Percentiles rank a stretch among this genome's conserved stretches.
These are phyloP conservation scores for Drosophila conformis DNA, from an alignment of 2,888 invertebrate species.

Conservation along the genomic window DNA sequence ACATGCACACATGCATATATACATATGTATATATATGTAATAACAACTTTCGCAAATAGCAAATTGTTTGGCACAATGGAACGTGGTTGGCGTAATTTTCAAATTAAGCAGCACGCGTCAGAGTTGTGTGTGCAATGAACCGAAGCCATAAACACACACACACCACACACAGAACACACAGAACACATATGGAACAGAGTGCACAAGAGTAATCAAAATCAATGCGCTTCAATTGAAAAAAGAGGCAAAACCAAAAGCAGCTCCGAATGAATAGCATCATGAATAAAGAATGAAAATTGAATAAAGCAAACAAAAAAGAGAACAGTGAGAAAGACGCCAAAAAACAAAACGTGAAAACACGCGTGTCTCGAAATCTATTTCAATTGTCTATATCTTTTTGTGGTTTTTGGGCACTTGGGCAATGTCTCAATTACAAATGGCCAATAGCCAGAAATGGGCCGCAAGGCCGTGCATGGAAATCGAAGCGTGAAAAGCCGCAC, in stretches of 20 bases:
- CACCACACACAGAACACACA: slow-evolving; percentile 27
- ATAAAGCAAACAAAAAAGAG: slow-evolving; percentile 8
- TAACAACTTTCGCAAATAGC: not conserved
- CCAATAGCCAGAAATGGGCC: slow-evolving; percentile 27
- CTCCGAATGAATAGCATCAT: slow-evolving; percentile 12
- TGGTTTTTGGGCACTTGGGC: slow-evolving; percentile 16
- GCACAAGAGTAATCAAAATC: slow-evolving; percentile 69
- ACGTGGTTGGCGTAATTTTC: slow-evolving; percentile 39
- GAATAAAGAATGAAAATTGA: slow-evolving; percentile 34
- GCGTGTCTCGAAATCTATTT: slow-evolving; percentile 29
- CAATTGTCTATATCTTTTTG: slow-evolving; percentile 21
- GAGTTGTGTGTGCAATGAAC: slow-evolving; percentile 47
- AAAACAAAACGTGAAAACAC: slow-evolving; percentile 37
- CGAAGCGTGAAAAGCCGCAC: slow-evolving; percentile 36
- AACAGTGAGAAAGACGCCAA: slow-evolving; percentile 52
- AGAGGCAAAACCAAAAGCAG: slow-evolving; percentile 17
- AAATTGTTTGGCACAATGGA: not conserved
- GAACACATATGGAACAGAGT: slow-evolving; percentile 22
- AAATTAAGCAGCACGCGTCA: slow-evolving; percentile 57
- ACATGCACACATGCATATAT: too few species aligned
- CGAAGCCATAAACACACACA: slow-evolving; percentile 28
- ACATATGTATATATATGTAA: not conserved
- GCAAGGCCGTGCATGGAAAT: slow-evolving; percentile 45
- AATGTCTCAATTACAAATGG: slow-evolving; percentile 65
- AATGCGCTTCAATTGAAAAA: slow-evolving; percentile 71